A percentile compares a stretch with the other conserved stretches of the same genome.
Evolutionary conservation across 2,113 vertebrate species (phyloP).

Genomic region (Hassar affinis): DNA sequence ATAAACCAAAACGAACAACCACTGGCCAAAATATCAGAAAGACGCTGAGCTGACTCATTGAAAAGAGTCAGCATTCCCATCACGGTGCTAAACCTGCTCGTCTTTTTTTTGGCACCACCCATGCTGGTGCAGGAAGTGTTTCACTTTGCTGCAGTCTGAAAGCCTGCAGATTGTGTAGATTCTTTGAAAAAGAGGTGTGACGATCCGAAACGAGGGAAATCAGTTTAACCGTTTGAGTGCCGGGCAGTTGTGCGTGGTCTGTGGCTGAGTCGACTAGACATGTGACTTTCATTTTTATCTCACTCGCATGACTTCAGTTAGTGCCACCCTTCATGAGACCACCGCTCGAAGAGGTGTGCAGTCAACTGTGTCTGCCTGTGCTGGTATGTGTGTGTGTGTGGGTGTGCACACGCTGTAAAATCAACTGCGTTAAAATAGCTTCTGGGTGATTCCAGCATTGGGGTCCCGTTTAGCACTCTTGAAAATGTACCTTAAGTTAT

Average conservation of each 20-base stretch:
- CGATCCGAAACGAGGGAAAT: slow-evolving; percentile 19
- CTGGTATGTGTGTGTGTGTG: background rate
- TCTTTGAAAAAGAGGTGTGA: slow-evolving; percentile 38
- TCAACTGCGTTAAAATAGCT: background rate
- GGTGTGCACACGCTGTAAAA: background rate
- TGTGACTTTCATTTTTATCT: slow-evolving; percentile 58
- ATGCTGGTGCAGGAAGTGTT: slow-evolving; percentile 2
- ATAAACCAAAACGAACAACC: background rate
- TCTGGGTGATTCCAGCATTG: background rate
- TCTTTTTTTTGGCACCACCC: background rate
- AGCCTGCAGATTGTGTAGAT: background rate
- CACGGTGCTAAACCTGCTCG: background rate
- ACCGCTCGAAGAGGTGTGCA: background rate
- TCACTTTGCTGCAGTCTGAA: background rate
- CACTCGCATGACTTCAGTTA: slow-evolving; percentile 57
- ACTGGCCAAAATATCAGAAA: background rate
- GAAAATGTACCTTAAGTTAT: background rate
- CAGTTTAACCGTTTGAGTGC: slow-evolving; percentile 77
- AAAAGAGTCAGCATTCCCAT: background rate
- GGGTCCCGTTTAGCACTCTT: background rate
- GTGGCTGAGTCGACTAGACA: slow-evolving; percentile 71
- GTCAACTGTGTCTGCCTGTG: background rate
- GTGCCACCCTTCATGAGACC: slow-evolving; percentile 47
- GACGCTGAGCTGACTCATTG: background rate
- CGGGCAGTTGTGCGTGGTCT: slow-evolving; percentile 67